phyloP scores from a whole-genome alignment of 2,797 vertebrate genomes.

The Acridotheres tristis region DNA sequence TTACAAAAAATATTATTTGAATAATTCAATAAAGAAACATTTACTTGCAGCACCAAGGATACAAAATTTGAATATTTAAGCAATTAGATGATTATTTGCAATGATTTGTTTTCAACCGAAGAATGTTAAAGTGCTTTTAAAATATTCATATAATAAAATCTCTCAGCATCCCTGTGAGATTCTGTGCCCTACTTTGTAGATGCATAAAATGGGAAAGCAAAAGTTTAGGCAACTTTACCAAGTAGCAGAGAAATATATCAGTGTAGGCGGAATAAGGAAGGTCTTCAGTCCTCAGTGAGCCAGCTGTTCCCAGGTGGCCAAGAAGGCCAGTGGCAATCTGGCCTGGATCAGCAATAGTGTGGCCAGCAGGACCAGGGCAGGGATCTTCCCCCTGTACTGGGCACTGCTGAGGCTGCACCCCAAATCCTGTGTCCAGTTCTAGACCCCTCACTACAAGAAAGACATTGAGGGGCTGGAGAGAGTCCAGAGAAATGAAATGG shows the following conservation, averaged over 20 bases:
- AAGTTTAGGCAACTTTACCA: neutral
- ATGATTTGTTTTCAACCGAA: neutral
- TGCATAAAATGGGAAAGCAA: neutral
- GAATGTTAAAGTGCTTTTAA: neutral
- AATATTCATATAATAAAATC: neutral
- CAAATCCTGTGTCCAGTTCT: neutral
- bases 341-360: neutral
- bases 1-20: neutral
- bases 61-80: neutral
- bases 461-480: accelerated
- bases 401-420: neutral
- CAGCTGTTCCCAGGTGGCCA: neutral
- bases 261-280: neutral
- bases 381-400: accelerated
- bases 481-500: accelerated
- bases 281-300: neutral
- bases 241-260: neutral
- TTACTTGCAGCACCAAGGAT: neutral
- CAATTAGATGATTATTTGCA: neutral
- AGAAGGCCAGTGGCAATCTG: neutral
- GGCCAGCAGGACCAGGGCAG: neutral
- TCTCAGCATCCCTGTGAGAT: neutral
- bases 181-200: neutral
- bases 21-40: neutral
- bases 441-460: accelerated